Evolutionary conservation across 2,797 vertebrate genomes (phyloP).

Genomic region (Otus scops): DNA sequence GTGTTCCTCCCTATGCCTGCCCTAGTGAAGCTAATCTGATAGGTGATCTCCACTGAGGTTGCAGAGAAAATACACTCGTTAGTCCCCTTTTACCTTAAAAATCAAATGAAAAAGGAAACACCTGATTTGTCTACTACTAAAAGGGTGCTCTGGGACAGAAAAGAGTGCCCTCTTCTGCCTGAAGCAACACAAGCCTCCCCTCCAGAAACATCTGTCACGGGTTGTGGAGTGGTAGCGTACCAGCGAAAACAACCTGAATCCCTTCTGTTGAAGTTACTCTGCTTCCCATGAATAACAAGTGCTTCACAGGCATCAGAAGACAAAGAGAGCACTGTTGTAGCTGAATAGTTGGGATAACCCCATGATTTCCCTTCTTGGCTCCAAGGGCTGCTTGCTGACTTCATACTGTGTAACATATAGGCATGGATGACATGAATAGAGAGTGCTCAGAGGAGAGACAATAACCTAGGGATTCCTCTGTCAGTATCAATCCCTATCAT

Average conservation of each 20-base stretch:
- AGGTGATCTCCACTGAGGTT: background rate
- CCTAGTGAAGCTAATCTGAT: background rate
- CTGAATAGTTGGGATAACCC: background rate
- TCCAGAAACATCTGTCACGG: background rate
- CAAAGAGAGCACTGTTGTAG: background rate
- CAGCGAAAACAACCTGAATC: background rate
- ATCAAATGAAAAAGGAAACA: background rate
- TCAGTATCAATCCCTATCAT: background rate
- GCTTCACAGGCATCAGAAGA: background rate
- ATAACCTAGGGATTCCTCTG: background rate
- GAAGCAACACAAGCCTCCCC: background rate
- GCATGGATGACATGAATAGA: background rate
- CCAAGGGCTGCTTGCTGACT: background rate
- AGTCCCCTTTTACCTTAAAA: background rate
- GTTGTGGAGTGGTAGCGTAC: accelerated
- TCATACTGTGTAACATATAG: background rate
- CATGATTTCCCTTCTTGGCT: background rate
- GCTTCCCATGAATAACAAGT: background rate
- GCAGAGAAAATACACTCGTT: background rate
- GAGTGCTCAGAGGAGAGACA: background rate
- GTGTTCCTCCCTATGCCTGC: background rate
- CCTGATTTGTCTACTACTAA: background rate
- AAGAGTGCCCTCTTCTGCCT: background rate
- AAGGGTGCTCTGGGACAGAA: background rate
- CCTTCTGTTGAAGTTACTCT: background rate